Evolutionary conservation across 2,113 vertebrate species (phyloP), one percentile per base, ranked within the genome.

Genomic region (Elephas maximus): DNA sequence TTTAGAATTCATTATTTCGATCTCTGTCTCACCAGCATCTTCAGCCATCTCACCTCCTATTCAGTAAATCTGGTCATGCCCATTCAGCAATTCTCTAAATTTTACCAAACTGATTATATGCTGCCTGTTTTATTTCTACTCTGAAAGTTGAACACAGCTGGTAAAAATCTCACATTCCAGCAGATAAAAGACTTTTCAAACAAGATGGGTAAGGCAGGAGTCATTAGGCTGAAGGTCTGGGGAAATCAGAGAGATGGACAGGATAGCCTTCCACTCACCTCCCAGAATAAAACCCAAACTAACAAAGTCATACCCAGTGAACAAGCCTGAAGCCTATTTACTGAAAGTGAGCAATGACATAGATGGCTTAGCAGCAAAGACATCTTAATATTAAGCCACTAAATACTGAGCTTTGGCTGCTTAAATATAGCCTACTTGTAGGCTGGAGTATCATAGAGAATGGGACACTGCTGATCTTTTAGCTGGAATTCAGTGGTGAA

Each of bases 81-180:
- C 18, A 60, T 77, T 95, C 17, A n/a, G 33, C 74, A 83, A 73
- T 91, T 79, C 81, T 90, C 79, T 53, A 62, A 82, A 82, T 45
- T n/a, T 62, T 33, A 33, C 63, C 62, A 69, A 76, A 63, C 3
- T 14, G 85, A 60, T 71, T 28, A 84, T 7, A 51, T 84, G 17
- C 8, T 76, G 92, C 44, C 24, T 88, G 20, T 91, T 60, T 41
- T 48, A 67, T 30, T 60, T 21, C 33, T 81, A 93, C 21, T 21
- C 12, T 88, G 9, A 7, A 62, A 33, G 3, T 82, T 88, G 33
- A 97, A 77, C 5, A 76, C 2, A 76, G n/a, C 45, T 37, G 8
- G 57, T 63, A 37, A 94, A 93, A 81, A 78, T 33, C 12, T 74
- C n/a, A 79, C 1, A 28, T 41, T 79, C 8, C 23, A 69, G 48